These are phyloP conservation scores for Tursiops truncatus DNA, from an alignment of 2,113 vertebrate genomes.

Conservation along the genomic window DNA sequence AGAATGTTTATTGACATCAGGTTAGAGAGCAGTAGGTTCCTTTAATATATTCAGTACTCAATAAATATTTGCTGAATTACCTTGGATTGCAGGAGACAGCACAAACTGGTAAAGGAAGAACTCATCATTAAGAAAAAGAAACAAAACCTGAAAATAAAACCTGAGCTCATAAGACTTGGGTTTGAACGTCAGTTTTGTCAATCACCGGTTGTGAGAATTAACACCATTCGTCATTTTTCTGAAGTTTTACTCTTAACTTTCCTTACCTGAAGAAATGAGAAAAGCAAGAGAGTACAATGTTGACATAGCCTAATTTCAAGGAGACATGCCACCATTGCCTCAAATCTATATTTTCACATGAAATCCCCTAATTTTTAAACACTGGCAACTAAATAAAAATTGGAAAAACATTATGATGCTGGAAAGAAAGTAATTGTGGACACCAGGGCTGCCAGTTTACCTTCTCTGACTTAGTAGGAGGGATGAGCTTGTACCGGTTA, in stretches of 20 bases:
- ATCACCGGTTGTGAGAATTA: not conserved
- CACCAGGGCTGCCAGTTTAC: not conserved
- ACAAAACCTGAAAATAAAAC: not conserved
- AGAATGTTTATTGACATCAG: not conserved
- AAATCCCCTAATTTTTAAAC: not conserved
- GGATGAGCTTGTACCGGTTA: not conserved
- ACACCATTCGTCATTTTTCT: not conserved
- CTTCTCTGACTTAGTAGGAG: not conserved
- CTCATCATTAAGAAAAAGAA: not conserved
- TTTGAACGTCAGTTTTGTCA: not conserved
- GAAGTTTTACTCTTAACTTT: not conserved
- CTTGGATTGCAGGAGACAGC: not conserved
- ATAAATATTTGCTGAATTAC: constrained; percentile 12
- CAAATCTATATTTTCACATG: not conserved
- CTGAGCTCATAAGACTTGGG: not conserved
- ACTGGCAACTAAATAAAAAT: not conserved
- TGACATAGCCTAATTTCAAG: not conserved
- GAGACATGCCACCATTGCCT: not conserved
- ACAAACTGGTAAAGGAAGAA: not conserved
- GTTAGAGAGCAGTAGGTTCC: not conserved
- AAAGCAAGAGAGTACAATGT: not conserved
- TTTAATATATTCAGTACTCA: not conserved
- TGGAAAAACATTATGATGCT: not conserved
- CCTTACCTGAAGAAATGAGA: not conserved
- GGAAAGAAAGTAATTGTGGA: not conserved